phyloP scores from a whole-genome alignment of 2,888 invertebrate species.

The Ophonus ardosiacus region DNA sequence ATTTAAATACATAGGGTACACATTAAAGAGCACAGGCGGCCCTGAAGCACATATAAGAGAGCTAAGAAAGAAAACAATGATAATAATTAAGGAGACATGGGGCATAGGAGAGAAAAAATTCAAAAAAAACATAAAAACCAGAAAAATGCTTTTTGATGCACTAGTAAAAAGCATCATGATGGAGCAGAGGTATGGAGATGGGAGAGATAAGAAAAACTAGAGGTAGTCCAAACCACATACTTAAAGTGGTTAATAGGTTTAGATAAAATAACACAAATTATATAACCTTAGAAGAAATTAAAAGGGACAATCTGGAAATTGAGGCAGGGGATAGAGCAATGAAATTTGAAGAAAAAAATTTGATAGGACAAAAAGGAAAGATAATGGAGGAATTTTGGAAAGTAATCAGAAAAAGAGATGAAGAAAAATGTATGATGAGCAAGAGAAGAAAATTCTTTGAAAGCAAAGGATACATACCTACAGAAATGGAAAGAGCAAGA shows the following conservation, averaged over 20 bases:
- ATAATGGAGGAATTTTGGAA: background rate
- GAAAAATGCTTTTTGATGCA: conserved; percentile 49
- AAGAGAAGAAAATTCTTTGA: conserved; percentile 35
- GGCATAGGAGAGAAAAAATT: conserved; percentile 57
- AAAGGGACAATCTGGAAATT: background rate
- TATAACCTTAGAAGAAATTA: background rate
- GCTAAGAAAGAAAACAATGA: conserved; percentile 56
- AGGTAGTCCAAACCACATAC: conserved; percentile 1
- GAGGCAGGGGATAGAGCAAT: conserved; percentile 32
- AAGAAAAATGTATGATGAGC: no score
- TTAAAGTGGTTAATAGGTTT: background rate
- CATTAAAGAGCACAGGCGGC: background rate
- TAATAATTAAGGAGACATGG: conserved; percentile 48
- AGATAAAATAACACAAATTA: background rate
- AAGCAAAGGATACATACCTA: conserved; percentile 58
- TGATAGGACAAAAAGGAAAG: background rate
- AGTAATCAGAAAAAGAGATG: conserved; percentile 16
- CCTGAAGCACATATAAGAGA: no score
- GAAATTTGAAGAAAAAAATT: conserved; percentile 3
- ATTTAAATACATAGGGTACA: conserved; percentile 64
- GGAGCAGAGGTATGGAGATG: conserved; percentile 2
- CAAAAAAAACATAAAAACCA: background rate
- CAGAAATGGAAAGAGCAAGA: conserved; percentile 28
- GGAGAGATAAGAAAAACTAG: background rate
- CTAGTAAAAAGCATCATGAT: conserved; percentile 47